Conservation (phyloP, 2,113 vertebrate species). For the Xerus inauris region DNA sequence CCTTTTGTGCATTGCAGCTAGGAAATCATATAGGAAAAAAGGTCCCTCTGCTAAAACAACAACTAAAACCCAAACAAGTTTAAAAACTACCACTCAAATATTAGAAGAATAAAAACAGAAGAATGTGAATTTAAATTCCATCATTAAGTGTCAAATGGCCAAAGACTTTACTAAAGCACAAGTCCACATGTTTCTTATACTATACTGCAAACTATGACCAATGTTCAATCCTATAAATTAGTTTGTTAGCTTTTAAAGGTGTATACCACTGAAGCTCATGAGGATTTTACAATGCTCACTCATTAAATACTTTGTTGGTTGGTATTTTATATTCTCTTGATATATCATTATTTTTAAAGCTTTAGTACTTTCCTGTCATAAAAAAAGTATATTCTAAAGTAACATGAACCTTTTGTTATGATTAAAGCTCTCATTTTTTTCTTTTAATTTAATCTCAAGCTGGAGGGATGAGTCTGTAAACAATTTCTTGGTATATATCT, state of each 20-base stretch:
- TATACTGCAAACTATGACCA: background rate
- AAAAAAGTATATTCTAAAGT: background rate
- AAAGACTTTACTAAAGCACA: background rate
- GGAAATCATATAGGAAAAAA: background rate
- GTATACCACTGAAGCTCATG: background rate
- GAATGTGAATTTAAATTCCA: background rate
- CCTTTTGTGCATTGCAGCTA: background rate
- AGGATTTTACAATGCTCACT: background rate
- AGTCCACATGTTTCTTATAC: background rate
- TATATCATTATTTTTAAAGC: slow-evolving; percentile 6
- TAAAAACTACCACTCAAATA: background rate
- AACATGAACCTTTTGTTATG: background rate
- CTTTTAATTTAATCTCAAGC: slow-evolving; percentile 9
- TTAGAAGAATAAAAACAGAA: background rate
- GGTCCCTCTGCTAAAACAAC: background rate
- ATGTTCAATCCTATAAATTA: background rate
- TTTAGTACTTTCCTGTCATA: background rate
- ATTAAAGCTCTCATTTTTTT: background rate
- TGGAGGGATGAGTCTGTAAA: background rate
- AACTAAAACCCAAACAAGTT: background rate
- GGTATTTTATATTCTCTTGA: background rate
- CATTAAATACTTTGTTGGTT: background rate
- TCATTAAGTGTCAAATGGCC: background rate
- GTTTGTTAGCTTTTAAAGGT: background rate
- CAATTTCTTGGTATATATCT: background rate